Conservation (phyloP, 2,888 invertebrate species). For the Minunthozetes semirufus region DNA sequence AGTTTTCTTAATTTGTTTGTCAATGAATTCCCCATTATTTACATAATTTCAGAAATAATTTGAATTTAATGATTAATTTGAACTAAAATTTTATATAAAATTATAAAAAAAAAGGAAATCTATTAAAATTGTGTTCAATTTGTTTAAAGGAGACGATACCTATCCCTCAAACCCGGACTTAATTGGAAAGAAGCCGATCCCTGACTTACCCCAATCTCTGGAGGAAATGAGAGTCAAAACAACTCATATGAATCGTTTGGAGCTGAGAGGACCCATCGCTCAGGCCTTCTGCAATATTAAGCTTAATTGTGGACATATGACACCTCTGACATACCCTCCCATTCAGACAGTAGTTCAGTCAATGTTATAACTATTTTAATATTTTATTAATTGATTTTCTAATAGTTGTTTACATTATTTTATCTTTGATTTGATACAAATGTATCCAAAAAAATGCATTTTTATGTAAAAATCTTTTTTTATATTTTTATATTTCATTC, state of each 20-base stretch:
- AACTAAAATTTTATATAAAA: no score
- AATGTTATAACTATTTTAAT: background rate
- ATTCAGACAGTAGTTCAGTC: background rate
- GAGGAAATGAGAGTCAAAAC: conserved; percentile 42
- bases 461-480: background rate
- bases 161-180: conserved; percentile 46
- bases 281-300: conserved; percentile 39
- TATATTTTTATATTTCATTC: background rate
- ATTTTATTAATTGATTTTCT: conserved; percentile 7
- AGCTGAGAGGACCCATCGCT: conserved; percentile 42
- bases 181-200: conserved; percentile 42
- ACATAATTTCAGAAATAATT: no score
- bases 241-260: conserved; percentile 42
- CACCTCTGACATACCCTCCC: conserved; percentile 38
- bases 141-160: conserved; percentile 47
- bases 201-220: conserved; percentile 42
- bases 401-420: background rate
- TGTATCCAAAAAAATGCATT: background rate
- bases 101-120: no score
- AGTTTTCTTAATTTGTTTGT: no score
- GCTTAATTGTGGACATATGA: conserved; percentile 41
- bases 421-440: background rate
- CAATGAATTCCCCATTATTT: no score
- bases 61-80: no score
- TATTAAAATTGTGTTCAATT: background rate